Evolutionary conservation across 2,888 invertebrate species (phyloP).

Genomic region (Melangyna quadrimaculata): DNA sequence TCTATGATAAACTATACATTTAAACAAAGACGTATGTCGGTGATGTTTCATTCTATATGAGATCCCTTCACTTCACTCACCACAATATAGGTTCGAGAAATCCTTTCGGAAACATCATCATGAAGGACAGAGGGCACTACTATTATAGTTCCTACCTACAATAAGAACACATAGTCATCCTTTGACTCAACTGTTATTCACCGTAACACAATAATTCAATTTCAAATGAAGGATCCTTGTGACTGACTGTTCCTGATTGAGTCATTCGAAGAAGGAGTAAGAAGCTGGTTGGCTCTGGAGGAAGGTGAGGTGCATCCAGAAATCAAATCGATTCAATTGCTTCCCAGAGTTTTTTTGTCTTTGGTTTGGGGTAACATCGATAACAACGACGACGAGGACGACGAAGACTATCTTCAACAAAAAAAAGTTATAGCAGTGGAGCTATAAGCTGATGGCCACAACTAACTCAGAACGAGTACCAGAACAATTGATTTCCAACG

Average conservation of each 20-base stretch:
- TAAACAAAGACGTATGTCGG: slow-evolving; percentile 38
- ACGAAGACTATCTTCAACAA: slow-evolving; percentile 43
- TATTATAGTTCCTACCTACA: not conserved
- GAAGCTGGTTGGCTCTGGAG: not conserved
- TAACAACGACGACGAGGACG: not conserved
- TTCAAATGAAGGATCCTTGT: slow-evolving; percentile 54
- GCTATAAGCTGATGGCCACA: slow-evolving; percentile 13
- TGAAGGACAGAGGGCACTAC: slow-evolving; percentile 2
- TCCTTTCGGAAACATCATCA: slow-evolving; percentile 3
- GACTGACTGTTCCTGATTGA: slow-evolving; percentile 65
- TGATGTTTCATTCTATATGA: slow-evolving; percentile 15
- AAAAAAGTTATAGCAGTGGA: slow-evolving; percentile 33
- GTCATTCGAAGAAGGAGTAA: slow-evolving; percentile 39
- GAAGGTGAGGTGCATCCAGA: slow-evolving; percentile 22
- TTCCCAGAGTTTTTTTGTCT: slow-evolving; percentile 22
- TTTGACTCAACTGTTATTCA: slow-evolving; percentile 47
- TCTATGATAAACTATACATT: slow-evolving; percentile 45
- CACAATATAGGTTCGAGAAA: slow-evolving; percentile 9
- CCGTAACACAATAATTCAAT: slow-evolving; percentile 63
- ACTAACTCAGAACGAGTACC: slow-evolving; percentile 19
- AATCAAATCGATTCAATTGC: slow-evolving; percentile 63
- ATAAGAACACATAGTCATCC: not conserved
- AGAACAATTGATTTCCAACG: slow-evolving; percentile 63
- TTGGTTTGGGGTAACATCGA: not conserved
- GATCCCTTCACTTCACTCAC: slow-evolving; percentile 25